phyloP scores from a whole-genome alignment of 2,888 invertebrate genomes.

The Brenthis ino region DNA sequence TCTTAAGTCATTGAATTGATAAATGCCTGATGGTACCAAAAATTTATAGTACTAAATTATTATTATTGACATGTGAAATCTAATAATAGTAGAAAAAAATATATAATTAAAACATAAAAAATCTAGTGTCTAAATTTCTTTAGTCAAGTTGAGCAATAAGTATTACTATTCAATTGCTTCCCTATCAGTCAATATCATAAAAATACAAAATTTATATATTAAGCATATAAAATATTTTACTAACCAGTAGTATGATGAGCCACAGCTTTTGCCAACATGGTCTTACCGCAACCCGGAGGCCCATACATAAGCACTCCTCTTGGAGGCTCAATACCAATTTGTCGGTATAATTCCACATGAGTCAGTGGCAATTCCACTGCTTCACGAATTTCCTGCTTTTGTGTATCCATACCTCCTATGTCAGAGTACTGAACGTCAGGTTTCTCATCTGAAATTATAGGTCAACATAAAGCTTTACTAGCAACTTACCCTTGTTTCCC shows the following conservation, averaged over 20 bases:
- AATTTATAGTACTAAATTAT: too few relatives aligned
- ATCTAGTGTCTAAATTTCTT: too few relatives aligned
- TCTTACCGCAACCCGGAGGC: slow-evolving; percentile 99
- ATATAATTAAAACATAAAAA: too few relatives aligned
- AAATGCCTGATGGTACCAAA: too few relatives aligned
- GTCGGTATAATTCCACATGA: slow-evolving; percentile 98
- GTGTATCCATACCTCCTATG: slow-evolving; percentile 99
- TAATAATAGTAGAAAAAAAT: too few relatives aligned
- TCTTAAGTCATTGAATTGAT: too few relatives aligned
- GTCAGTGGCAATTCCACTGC: slow-evolving; percentile 99
- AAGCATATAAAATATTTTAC: slow-evolving; percentile 10
- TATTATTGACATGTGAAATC: too few relatives aligned
- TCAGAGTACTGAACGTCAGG: slow-evolving; percentile 98
- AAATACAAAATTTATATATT: slow-evolving; percentile 6
- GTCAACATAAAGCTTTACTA: too few relatives aligned
- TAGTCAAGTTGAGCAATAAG: too few relatives aligned
- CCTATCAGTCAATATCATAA: background rate
- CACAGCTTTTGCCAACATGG: slow-evolving; percentile 99
- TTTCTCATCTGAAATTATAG: slow-evolving; percentile 89
- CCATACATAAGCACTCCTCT: slow-evolving; percentile 99
- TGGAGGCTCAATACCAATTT: slow-evolving; percentile 99
- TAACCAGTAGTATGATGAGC: slow-evolving; percentile 98
- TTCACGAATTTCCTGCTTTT: slow-evolving; percentile 99
- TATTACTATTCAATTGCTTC: too few relatives aligned
- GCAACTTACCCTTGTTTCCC: too few relatives aligned